These are phyloP conservation scores for Pogonocichla stellata DNA, from an alignment of 2,113 vertebrate genomes.

Conservation along the genomic window DNA sequence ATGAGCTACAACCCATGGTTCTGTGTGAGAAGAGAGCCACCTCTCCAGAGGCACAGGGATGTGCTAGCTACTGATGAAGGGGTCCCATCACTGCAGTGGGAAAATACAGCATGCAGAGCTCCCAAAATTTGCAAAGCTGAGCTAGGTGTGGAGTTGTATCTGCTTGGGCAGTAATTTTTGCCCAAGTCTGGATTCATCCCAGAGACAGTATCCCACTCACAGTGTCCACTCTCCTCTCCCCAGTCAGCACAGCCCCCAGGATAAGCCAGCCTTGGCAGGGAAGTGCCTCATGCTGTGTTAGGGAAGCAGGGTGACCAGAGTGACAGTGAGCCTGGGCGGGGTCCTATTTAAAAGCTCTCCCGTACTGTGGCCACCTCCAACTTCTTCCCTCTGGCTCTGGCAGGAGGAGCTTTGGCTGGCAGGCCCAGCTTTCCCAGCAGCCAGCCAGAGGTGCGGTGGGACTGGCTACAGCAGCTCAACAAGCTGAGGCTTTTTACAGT, in stretches of 20 bases:
- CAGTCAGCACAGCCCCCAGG: neutral
- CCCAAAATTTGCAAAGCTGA: neutral
- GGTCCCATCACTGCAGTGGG: rapidly evolving
- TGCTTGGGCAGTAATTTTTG: neutral
- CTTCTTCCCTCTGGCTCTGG: neutral
- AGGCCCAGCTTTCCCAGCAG: neutral
- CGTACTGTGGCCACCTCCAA: rapidly evolving
- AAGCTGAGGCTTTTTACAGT: neutral
- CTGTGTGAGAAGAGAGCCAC: neutral
- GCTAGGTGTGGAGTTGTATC: neutral
- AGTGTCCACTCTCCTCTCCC: neutral
- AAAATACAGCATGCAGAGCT: neutral
- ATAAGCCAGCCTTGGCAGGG: neutral
- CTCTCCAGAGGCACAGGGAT: rapidly evolving
- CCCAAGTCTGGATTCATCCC: neutral
- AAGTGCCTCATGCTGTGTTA: neutral
- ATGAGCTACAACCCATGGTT: neutral
- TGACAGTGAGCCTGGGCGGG: neutral
- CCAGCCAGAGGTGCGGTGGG: rapidly evolving
- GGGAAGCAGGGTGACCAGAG: neutral
- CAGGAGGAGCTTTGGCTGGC: neutral
- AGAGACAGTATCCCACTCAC: neutral
- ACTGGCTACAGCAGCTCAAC: neutral
- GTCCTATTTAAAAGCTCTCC: neutral
- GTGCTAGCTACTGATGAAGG: neutral